Evolutionary conservation across 2,113 vertebrate species (phyloP).

Genomic region (Podarcis raffonei): DNA sequence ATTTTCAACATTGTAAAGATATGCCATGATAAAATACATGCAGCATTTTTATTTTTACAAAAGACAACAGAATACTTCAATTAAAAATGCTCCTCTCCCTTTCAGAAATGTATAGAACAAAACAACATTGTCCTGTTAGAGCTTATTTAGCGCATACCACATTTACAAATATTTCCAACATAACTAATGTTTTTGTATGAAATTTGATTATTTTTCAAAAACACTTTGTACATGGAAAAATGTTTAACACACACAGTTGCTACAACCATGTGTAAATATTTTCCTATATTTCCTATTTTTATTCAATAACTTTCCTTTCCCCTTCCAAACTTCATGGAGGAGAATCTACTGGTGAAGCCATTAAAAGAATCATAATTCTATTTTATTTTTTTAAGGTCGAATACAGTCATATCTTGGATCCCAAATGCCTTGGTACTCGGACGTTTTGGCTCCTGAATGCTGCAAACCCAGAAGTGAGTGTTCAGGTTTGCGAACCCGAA

Average conservation of each 20-base stretch:
- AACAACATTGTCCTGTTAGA: neutral
- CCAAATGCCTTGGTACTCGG: too few relatives aligned
- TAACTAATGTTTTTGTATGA: conserved; percentile 12
- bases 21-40: conserved; percentile 29
- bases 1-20: conserved; percentile 26
- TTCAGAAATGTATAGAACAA: conserved; percentile 32
- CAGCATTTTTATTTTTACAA: neutral
- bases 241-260: neutral
- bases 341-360: neutral
- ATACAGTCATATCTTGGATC: too few relatives aligned
- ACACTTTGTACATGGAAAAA: neutral
- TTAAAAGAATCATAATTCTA: neutral
- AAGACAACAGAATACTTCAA: conserved; percentile 28
- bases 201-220: neutral
- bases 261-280: neutral
- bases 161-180: conserved; percentile 33
- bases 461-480: too few relatives aligned
- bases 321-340: neutral
- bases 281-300: conserved; percentile 11
- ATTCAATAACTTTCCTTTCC: neutral
- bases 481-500: too few relatives aligned
- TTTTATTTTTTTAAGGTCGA: neutral
- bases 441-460: too few relatives aligned
- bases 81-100: conserved; percentile 2
- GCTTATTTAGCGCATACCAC: conserved; percentile 18